Evolutionary conservation across 2,113 vertebrate species (phyloP).

Genomic region (Thomomys bottae): DNA sequence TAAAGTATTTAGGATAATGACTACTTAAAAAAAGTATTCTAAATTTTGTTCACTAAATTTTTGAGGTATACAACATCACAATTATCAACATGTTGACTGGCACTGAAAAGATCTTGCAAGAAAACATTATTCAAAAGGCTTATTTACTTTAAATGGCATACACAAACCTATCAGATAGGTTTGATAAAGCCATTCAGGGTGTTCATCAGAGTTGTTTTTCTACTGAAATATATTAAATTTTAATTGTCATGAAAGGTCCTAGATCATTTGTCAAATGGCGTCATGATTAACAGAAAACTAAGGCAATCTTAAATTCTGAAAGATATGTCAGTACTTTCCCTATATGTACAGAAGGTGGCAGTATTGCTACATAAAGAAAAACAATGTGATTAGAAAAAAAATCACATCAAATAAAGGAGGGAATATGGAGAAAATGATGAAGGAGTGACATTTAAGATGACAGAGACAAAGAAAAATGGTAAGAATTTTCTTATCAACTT

Average conservation of each 20-base stretch:
- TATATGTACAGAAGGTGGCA: constrained; percentile 52
- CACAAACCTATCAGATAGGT: not conserved
- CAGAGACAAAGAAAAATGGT: not conserved
- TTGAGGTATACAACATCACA: not conserved
- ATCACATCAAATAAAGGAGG: not conserved
- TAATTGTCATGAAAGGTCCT: not conserved
- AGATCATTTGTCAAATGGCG: not conserved
- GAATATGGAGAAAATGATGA: not conserved
- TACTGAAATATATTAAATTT: not conserved
- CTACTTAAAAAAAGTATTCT: not conserved
- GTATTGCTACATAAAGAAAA: constrained; percentile 3
- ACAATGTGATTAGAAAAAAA: not conserved
- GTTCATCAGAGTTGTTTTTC: not conserved
- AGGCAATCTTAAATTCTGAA: constrained; percentile 5
- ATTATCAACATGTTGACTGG: not conserved
- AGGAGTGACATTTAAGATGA: not conserved
- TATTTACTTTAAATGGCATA: not conserved
- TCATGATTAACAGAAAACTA: not conserved
- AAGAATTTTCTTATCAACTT: not conserved
- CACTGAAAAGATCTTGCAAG: not conserved
- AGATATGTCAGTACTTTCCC: not conserved
- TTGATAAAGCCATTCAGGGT: not conserved
- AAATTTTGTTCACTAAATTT: not conserved
- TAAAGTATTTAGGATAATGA: not conserved
- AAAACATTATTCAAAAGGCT: not conserved